Evolutionary conservation across 2,888 invertebrate genomes (phyloP).

Genomic region (Molorchus minor): DNA sequence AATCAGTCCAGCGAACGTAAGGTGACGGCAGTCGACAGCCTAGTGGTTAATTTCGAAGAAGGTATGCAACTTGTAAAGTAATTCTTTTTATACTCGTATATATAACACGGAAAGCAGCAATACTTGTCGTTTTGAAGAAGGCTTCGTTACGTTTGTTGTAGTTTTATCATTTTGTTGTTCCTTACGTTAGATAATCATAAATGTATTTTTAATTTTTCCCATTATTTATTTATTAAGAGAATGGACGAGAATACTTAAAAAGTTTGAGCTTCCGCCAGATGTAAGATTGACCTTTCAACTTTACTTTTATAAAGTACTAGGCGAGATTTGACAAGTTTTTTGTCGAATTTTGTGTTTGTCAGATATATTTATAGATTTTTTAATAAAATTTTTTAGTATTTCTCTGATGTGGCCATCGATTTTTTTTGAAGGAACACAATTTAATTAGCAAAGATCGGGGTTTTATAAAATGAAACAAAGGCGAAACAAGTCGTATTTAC

Average conservation of each 20-base stretch:
- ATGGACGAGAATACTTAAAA: conserved; percentile 19
- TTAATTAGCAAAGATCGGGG: too few relatives aligned
- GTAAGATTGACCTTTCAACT: conserved; percentile 3
- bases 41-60: conserved; percentile 84
- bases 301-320: conserved; percentile 28
- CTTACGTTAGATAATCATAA: conserved; percentile 22
- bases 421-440: conserved; percentile 26
- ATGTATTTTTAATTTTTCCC: conserved; percentile 29
- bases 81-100: conserved; percentile 40
- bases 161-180: conserved; percentile 34
- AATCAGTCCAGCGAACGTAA: conserved; percentile 53
- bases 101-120: conserved; percentile 31
- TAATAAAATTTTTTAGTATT: conserved; percentile 33
- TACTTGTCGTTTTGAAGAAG: conserved; percentile 34
- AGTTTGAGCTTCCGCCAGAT: conserved; percentile 13
- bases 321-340: conserved; percentile 20
- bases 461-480: too few relatives aligned
- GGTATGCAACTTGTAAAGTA: conserved; percentile 77
- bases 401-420: conserved; percentile 31
- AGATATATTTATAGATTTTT: conserved; percentile 21
- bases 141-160: conserved; percentile 37
- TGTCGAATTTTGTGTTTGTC: conserved; percentile 5
- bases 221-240: conserved; percentile 29
- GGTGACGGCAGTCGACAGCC: conserved; percentile 70
- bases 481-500: conserved; percentile 12